phyloP scores from a whole-genome alignment of 1,140 invertebrate genomes.

The Drosophila ambigua region DNA sequence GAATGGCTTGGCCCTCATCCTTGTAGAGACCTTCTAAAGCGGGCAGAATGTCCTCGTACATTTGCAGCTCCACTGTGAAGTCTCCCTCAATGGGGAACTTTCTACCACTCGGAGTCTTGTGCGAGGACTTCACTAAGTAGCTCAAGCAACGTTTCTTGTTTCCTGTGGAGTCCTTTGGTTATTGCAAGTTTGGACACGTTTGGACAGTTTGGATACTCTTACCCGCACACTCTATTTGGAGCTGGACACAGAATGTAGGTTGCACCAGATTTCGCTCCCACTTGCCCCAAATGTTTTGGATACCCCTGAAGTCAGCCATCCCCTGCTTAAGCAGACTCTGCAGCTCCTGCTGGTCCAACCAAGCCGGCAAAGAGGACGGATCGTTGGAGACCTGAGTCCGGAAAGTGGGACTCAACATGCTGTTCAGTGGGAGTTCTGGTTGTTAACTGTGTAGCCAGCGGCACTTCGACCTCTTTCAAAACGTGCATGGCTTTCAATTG shows the following conservation, averaged over 20 bases:
- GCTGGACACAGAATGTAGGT: conserved; percentile 27
- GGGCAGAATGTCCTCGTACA: conserved; percentile 51
- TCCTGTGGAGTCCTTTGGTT: conserved; percentile 2
- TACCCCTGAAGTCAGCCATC: conserved; percentile 20
- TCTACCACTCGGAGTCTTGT: background rate
- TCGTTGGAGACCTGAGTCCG: conserved; percentile 42
- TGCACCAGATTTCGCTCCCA: conserved; percentile 33
- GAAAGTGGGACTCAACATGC: conserved; percentile 43
- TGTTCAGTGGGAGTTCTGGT: conserved; percentile 3
- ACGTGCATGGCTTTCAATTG: background rate
- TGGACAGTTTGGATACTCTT: background rate
- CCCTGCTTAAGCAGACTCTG: conserved; percentile 30
- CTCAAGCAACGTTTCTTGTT: conserved; percentile 30
- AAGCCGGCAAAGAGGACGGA: conserved; percentile 9
- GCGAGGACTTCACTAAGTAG: conserved; percentile 52
- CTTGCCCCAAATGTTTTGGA: conserved; percentile 21
- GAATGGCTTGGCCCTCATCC: conserved; percentile 10
- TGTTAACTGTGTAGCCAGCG: conserved; percentile 25
- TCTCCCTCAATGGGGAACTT: conserved; percentile 30
- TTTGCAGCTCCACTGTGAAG: conserved; percentile 37
- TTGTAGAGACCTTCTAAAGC: conserved; percentile 39
- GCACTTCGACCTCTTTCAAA: conserved; percentile 5
- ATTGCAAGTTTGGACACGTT: background rate
- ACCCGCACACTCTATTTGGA: conserved; percentile 40
- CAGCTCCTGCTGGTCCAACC: conserved; percentile 50